Evolutionary conservation across 1,140 invertebrate genomes (phyloP).

Genomic region (Hyles vespertilio): DNA sequence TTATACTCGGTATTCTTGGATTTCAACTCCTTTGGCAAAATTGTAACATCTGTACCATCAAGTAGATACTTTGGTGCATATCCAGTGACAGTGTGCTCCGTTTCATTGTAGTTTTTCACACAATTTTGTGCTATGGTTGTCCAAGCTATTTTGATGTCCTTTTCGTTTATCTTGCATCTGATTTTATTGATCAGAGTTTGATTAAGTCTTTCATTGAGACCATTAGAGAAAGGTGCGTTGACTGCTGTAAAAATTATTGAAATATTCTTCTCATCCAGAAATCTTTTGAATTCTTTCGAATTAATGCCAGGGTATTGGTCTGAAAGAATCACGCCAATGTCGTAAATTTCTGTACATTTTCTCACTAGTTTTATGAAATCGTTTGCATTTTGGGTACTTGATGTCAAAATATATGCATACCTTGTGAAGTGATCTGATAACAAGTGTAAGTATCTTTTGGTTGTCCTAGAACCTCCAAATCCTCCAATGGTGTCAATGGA

Average conservation of each 20-base stretch:
- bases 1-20: constrained; percentile 19
- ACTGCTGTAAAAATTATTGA: constrained; percentile 22
- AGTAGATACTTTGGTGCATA: constrained; percentile 47
- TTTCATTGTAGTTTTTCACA: constrained; percentile 36
- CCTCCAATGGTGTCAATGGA: constrained; percentile 9
- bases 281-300: constrained; percentile 6
- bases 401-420: constrained; percentile 30
- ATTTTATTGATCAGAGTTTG: constrained; percentile 48
- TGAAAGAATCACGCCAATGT: constrained; percentile 31
- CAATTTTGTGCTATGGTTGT: constrained; percentile 23
- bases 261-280: constrained; percentile 18
- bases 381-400: constrained; percentile 40
- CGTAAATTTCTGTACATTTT: constrained; percentile 15
- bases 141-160: constrained; percentile 14
- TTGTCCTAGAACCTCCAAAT: constrained; percentile 5
- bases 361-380: constrained; percentile 53
- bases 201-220: constrained; percentile 42
- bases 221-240: constrained; percentile 36
- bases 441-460: constrained; percentile 3
- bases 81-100: constrained; percentile 35
- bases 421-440: constrained; percentile 3
- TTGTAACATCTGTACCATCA: constrained; percentile 33
- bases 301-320: constrained; percentile 6
- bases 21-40: constrained; percentile 33
- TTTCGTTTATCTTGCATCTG: constrained; percentile 27